Evolutionary conservation across 1,140 invertebrate species (phyloP).

Genomic region (Bicyclus anynana): DNA sequence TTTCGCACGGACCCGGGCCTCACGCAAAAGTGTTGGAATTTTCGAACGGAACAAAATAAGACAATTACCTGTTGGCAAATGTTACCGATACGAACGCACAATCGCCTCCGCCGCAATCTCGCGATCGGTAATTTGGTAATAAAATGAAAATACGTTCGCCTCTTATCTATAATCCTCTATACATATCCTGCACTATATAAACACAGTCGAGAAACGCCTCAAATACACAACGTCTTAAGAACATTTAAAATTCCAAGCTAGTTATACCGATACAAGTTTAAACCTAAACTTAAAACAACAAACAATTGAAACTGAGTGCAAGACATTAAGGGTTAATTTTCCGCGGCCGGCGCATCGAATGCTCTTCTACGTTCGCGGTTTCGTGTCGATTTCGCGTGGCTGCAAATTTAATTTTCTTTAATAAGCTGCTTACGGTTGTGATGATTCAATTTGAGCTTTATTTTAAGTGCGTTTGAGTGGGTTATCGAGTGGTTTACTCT

Average conservation of each 20-base stretch:
- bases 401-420: constrained; percentile 77
- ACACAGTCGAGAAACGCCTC: constrained; percentile 30
- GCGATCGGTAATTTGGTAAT: constrained; percentile 77
- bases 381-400: constrained; percentile 69
- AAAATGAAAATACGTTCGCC: constrained; percentile 74
- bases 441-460: constrained; percentile 38
- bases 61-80: constrained; percentile 71
- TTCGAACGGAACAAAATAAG: constrained; percentile 58
- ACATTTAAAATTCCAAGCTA: constrained; percentile 31
- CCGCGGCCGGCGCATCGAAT: constrained; percentile 23
- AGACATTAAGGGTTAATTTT: constrained; percentile 49
- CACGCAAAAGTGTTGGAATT: constrained; percentile 54
- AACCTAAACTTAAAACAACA: constrained; percentile 12
- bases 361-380: constrained; percentile 55
- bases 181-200: constrained; percentile 69
- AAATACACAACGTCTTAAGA: constrained; percentile 37
- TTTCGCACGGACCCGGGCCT: constrained; percentile 14
- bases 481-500: constrained; percentile 22
- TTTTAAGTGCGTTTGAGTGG: constrained; percentile 21
- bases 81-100: constrained; percentile 57
- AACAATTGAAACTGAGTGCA: constrained; percentile 27
- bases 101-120: constrained; percentile 60
- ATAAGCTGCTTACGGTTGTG: constrained; percentile 45
- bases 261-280: constrained; percentile 20
- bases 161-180: constrained; percentile 74